Evolutionary conservation across 2,797 vertebrate species (phyloP).

Genomic region (Enteromius mattozi): DNA sequence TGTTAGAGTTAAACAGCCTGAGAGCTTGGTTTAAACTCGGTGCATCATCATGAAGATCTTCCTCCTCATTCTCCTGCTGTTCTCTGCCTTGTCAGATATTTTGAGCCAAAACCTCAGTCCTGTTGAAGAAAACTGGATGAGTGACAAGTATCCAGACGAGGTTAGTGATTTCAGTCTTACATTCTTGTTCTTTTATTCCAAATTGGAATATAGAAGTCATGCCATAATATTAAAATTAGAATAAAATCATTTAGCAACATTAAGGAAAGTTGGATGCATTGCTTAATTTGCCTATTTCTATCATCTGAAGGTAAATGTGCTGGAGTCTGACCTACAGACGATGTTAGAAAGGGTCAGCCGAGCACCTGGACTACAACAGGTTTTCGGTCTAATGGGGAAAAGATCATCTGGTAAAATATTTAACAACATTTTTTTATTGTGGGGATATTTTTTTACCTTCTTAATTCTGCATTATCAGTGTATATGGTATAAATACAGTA

Average conservation of each 20-base stretch:
- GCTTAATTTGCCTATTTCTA: background rate
- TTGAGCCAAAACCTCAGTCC: slow-evolving; percentile 75
- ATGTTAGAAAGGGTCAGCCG: slow-evolving; percentile 80
- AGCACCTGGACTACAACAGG: slow-evolving; percentile 66
- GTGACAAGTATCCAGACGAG: slow-evolving; percentile 70
- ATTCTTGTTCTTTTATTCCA: background rate
- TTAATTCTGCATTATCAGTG: background rate
- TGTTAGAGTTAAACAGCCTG: background rate
- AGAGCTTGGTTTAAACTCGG: background rate
- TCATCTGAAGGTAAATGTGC: slow-evolving; percentile 76
- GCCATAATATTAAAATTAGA: background rate
- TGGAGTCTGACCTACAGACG: slow-evolving; percentile 73
- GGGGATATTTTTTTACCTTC: background rate
- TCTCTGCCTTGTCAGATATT: slow-evolving; percentile 77
- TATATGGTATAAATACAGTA: background rate
- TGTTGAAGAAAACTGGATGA: slow-evolving; percentile 77
- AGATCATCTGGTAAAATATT: slow-evolving; percentile 79
- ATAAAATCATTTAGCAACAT: background rate
- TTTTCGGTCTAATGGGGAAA: slow-evolving; percentile 84
- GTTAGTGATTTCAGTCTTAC: slow-evolving; percentile 68
- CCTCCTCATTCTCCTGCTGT: slow-evolving; percentile 73
- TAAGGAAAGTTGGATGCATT: background rate
- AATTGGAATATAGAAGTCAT: background rate
- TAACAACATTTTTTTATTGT: background rate
- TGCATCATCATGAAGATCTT: slow-evolving; percentile 74